Conservation (phyloP, 92 coral and sea anemone species). For the Micromussa lordhowensis region DNA sequence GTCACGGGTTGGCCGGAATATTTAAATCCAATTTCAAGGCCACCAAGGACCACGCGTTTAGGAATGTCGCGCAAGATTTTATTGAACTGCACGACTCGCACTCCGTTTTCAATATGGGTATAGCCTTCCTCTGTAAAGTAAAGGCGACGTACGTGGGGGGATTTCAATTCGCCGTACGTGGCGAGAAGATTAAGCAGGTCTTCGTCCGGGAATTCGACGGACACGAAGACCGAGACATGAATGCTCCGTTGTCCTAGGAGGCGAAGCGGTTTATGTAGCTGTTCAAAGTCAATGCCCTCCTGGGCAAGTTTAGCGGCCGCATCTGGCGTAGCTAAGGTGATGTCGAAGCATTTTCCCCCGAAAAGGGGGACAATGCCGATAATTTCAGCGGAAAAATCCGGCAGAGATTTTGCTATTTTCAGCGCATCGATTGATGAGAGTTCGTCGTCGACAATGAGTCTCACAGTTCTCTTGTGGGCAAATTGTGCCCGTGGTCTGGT, state of each 20-base stretch:
- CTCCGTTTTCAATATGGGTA: not conserved
- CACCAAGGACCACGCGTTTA: not conserved
- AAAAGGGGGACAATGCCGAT: not conserved
- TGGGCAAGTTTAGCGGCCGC: not conserved
- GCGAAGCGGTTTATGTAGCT: not conserved
- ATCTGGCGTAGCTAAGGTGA: not conserved
- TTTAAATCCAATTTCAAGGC: not conserved
- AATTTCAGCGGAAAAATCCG: not conserved
- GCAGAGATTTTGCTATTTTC: not conserved
- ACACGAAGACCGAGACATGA: not conserved
- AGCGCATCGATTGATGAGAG: not conserved
- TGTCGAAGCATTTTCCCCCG: slow-evolving; percentile 2
- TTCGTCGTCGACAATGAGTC: not conserved
- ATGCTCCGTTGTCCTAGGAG: not conserved
- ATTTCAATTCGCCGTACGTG: not conserved
- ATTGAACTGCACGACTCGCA: not conserved
- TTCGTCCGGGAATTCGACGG: not conserved
- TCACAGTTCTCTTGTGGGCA: not conserved
- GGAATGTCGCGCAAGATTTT: not conserved
- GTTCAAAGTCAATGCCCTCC: not conserved
- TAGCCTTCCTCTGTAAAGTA: not conserved
- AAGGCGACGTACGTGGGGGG: not conserved
- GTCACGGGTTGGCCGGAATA: not conserved
- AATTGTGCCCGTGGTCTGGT: not conserved
- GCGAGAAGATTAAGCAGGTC: not conserved